Evolutionary conservation across 2,113 vertebrate genomes (phyloP).

Genomic region (Equus przewalskii): DNA sequence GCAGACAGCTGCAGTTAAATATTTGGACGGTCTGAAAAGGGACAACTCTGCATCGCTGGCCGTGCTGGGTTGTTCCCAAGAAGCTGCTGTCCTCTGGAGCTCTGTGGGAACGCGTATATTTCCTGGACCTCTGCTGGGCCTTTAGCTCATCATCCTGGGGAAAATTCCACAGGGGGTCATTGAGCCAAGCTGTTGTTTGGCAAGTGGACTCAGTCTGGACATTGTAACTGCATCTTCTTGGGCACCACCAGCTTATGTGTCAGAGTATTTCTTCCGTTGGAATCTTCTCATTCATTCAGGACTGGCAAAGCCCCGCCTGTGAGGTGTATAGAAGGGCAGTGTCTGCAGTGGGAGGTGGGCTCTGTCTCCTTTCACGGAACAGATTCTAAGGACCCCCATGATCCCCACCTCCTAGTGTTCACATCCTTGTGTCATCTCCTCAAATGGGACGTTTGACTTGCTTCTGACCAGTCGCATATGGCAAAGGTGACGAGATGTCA

Average conservation of each 20-base stretch:
- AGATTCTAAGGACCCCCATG: neutral
- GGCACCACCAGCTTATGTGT: accelerated
- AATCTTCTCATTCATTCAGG: neutral
- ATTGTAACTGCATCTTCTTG: neutral
- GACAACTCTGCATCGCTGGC: neutral
- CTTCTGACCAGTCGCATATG: neutral
- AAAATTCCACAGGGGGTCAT: too few species aligned
- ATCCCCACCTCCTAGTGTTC: neutral
- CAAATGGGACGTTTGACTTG: too few species aligned
- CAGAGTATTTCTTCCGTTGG: neutral
- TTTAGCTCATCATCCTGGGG: neutral
- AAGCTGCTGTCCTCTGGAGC: neutral
- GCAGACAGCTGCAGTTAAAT: neutral
- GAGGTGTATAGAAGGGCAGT: too few species aligned
- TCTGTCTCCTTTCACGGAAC: neutral
- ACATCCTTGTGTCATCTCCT: too few species aligned
- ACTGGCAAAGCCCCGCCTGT: neutral
- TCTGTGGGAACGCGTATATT: neutral
- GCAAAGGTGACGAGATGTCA: neutral
- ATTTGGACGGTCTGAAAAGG: too few species aligned
- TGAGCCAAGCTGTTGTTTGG: neutral
- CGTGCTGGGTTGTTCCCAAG: accelerated
- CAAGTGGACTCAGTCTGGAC: neutral
- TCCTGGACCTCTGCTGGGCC: neutral
- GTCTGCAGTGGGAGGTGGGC: neutral